Percentiles rank a stretch among this genome's conserved stretches.
phyloP scores from a whole-genome alignment of 2,797 vertebrate species.

The Calcarius lapponicus region DNA sequence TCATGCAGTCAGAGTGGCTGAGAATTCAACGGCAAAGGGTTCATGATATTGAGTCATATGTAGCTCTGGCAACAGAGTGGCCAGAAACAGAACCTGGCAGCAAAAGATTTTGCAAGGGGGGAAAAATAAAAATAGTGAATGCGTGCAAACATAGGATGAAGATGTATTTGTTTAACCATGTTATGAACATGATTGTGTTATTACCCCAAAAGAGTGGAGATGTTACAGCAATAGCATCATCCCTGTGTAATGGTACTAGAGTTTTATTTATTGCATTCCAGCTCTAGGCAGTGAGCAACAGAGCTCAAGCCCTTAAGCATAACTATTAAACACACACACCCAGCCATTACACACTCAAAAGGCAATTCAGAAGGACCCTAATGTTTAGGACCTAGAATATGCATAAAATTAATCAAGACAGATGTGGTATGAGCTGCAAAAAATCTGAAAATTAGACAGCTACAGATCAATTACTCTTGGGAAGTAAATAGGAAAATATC shows the following conservation, averaged over 20 bases:
- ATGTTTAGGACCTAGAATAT: neutral
- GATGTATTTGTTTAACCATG: neutral
- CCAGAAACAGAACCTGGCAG: neutral
- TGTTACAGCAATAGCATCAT: neutral
- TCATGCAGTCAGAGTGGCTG: neutral
- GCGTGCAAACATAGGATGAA: neutral
- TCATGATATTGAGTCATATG: accelerated
- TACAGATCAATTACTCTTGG: neutral
- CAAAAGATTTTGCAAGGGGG: neutral
- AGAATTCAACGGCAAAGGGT: neutral
- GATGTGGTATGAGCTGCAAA: neutral
- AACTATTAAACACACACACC: neutral
- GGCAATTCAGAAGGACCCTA: neutral
- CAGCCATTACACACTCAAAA: neutral
- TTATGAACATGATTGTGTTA: neutral
- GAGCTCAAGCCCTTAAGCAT: neutral
- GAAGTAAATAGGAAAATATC: neutral
- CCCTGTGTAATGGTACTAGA: neutral
- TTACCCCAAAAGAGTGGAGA: neutral
- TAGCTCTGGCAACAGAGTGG: neutral
- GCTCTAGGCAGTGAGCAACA: neutral
- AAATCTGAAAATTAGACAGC: neutral
- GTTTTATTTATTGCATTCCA: neutral
- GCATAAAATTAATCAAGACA: neutral
- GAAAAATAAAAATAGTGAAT: neutral